Evolutionary conservation across 2,113 vertebrate genomes (phyloP), one percentile per base, ranked within the genome.

Genomic region (Scolopax mira): DNA sequence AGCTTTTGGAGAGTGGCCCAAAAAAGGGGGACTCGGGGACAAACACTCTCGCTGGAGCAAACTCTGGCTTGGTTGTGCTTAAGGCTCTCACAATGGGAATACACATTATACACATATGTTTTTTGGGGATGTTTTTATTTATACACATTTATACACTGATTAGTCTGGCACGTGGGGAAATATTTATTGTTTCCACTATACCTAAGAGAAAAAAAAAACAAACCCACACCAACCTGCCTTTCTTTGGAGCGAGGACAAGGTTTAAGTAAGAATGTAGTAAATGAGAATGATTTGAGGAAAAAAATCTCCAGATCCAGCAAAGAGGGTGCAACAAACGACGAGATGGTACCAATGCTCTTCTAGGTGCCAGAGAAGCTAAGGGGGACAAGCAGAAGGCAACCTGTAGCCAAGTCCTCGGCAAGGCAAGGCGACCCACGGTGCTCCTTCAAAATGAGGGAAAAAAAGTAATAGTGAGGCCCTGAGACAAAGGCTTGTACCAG

Each of bases 401-500:
- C 31, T 16, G 30, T 7, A 37, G 46, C 41, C 0, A 0, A 58
- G 25, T 5, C 19, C 19, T 27, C 6, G 14, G 21, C 6, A 37
- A 57, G 35, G 35, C 61, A 64, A 60, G 39, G 31, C 6, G 30
- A 49, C 24, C 18, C 35, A 10, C 3, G 1, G 18, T 0, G 0
- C 22, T 5, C 6, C 6, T 27, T 41, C 9, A 5, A 37, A 64
- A 52, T 8, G 7, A 2, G 4, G 7, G 9, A 13, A 14, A 25
- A 23, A 2, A 4, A 41, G 9, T 2, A 1, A 18, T 2, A 30
- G 6, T 1, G 13, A 33, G 8, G n/a, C 10, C 19, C n/a, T 27
- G n/a, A 27, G 11, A 27, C 2, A 37, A 18, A 37, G 23, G 7
- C 15, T 37, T 23, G 22, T 23, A 8, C 4, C 0, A 44, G 25